phyloP scores from a whole-genome alignment of 2,797 vertebrate species.

The Leontocebus nigricollis region DNA sequence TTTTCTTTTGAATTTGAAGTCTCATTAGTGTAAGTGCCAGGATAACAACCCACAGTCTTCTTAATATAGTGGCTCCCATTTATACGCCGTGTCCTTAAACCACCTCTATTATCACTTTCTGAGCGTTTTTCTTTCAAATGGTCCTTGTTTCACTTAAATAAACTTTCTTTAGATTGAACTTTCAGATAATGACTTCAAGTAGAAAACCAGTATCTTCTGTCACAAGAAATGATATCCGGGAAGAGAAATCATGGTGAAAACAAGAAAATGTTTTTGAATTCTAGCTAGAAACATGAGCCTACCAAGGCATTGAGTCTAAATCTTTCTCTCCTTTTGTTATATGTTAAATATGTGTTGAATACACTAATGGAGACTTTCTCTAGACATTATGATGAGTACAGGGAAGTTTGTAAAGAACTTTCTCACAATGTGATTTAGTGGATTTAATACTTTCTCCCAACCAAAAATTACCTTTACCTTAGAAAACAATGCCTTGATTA shows the following conservation, averaged over 20 bases:
- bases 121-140: conserved; percentile 26
- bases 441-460: neutral
- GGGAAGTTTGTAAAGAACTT: neutral
- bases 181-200: conserved; percentile 4
- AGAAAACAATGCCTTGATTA: neutral
- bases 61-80: conserved; percentile 45
- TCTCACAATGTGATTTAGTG: neutral
- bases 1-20: conserved; percentile 11
- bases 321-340: neutral
- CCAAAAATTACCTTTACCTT: neutral
- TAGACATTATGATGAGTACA: neutral
- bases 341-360: neutral
- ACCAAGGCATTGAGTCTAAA: neutral
- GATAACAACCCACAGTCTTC: conserved; percentile 1
- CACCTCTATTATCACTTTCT: neutral
- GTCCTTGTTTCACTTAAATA: conserved; percentile 23
- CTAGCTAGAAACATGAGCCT: neutral
- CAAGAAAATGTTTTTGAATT: neutral
- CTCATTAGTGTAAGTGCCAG: neutral
- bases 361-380: neutral
- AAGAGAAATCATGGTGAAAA: conserved; percentile 12
- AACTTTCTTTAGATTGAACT: conserved; percentile 16
- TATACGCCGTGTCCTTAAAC: neutral
- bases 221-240: neutral
- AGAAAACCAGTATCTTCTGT: neutral